Evolutionary conservation across 2,888 invertebrate species (phyloP), one percentile per base, ranked within the genome.

Genomic region (Mythimna impura): DNA sequence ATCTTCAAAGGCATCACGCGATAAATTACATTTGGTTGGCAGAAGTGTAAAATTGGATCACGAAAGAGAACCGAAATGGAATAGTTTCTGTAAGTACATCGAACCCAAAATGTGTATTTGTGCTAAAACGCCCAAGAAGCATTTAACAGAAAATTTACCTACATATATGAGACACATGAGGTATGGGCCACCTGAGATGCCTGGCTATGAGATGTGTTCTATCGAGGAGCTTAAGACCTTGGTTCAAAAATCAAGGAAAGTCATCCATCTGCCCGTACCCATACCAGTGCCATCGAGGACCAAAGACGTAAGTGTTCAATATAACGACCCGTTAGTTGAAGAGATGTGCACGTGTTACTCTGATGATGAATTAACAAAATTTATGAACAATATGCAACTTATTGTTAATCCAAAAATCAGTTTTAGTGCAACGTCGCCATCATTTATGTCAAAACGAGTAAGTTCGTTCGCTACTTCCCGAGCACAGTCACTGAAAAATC

Each of bases 11-110:
- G 17, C 52, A 65, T 9, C 66, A 17, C 4, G 4, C 1, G n/a
- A 12, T 12, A 52, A 17, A 40, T 91, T 57, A 81, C 91, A 36
- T 84, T 93, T 10, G 91, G 93, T 85, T 92, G 90, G 77, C 91
- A 93, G 81, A 95, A 93, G 60, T 84, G 93, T 36, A 94, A 94
- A 17, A 79, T 80, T 94, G 40, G 62, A 76, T 17, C 93, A 94
- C 66, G 89, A 91, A 75, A 91, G 93, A n/a, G 93, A 94, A 82
- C 95, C 95, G 4, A 95, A 94, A 88, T 93, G 91, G 90, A 91
- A 92, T 3, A 93, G 92, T 68, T 95, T 93, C 79, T 83, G 94
- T 61, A 75, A 91, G 54, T 92, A 90, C 66, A 75, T 94, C 1
- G 73, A 87, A 52, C 90, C 95, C 3, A 89, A 82, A 58, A 90